A percentile compares a stretch with the other conserved stretches of the same genome.
These are phyloP conservation scores for Hirudinaria manillensis DNA, from an alignment of 2,888 invertebrate genomes.

Conservation along the genomic window DNA sequence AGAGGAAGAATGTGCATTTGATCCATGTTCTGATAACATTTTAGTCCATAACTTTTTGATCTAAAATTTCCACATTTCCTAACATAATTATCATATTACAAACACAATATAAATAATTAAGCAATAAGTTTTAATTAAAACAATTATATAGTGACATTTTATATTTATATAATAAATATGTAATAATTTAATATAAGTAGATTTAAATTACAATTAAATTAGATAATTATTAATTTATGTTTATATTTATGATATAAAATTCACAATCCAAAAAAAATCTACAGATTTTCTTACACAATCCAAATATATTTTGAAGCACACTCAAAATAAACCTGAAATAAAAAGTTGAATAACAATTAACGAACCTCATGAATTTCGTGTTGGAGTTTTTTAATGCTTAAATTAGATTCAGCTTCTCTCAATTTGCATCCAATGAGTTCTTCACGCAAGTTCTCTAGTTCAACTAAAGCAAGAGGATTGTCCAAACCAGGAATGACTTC, in stretches of 20 bases:
- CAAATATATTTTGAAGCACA: no score
- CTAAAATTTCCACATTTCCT: neutral
- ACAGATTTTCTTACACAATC: no score
- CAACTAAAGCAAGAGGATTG: constrained; percentile 15
- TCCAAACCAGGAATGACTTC: neutral
- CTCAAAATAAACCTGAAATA: no score
- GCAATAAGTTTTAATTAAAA: no score
- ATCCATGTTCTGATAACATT: neutral
- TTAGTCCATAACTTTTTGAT: constrained; percentile 23
- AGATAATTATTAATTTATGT: constrained; percentile 26
- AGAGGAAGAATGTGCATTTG: neutral
- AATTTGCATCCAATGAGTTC: constrained; percentile 27
- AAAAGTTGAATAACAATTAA: neutral
- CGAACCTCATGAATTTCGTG: constrained; percentile 17
- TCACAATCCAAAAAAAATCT: no score
- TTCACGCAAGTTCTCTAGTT: constrained; percentile 20
- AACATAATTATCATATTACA: neutral
- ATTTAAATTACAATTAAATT: neutral
- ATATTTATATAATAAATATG: constrained; percentile 4
- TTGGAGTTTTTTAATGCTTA: constrained; percentile 28
- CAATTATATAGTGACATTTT: constrained; percentile 7
- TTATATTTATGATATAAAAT: no score
- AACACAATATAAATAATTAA: neutral
- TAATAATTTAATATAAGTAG: constrained; percentile 4
- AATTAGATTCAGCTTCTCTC: constrained; percentile 29